A percentile compares a stretch with the other conserved stretches of the same genome.
phyloP scores from a whole-genome alignment of 2,113 vertebrate genomes.

The Takifugu flavidus region DNA sequence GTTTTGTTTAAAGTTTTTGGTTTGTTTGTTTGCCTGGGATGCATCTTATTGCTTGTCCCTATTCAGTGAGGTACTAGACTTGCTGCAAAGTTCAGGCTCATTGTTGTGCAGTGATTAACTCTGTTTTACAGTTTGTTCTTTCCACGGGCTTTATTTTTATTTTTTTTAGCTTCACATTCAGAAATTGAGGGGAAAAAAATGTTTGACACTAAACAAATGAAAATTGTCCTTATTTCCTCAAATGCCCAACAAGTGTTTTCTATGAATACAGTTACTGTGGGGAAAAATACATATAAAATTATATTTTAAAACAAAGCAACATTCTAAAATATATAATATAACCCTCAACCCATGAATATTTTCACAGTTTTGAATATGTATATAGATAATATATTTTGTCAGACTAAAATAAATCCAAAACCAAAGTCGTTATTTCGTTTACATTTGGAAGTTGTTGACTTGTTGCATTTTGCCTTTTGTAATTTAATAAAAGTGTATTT shows the following conservation, averaged over 20 bases:
- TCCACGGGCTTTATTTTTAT: neutral
- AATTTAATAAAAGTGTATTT: conserved; percentile 1
- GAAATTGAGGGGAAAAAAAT: neutral
- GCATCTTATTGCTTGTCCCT: conserved; percentile 1
- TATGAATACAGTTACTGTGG: neutral
- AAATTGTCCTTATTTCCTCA: neutral
- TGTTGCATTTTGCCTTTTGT: conserved; percentile 13
- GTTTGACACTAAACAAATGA: too few relatives aligned
- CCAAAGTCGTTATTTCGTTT: conserved; percentile 28
- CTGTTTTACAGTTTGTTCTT: neutral
- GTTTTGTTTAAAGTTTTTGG: neutral
- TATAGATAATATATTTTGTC: conserved; percentile 35
- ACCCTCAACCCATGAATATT: neutral
- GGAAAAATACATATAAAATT: neutral
- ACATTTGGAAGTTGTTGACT: conserved; percentile 6
- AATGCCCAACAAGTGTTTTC: neutral
- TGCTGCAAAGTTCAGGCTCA: neutral
- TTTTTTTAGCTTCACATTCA: neutral
- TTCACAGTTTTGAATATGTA: neutral
- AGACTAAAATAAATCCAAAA: conserved; percentile 38
- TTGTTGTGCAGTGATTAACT: neutral
- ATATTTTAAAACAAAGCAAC: neutral
- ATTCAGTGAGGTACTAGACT: neutral
- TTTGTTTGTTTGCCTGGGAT: neutral
- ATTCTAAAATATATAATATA: neutral